Percentiles rank a stretch among this genome's conserved stretches.
phyloP scores from a whole-genome alignment of 2,113 vertebrate species.

The Hipposideros armiger region DNA sequence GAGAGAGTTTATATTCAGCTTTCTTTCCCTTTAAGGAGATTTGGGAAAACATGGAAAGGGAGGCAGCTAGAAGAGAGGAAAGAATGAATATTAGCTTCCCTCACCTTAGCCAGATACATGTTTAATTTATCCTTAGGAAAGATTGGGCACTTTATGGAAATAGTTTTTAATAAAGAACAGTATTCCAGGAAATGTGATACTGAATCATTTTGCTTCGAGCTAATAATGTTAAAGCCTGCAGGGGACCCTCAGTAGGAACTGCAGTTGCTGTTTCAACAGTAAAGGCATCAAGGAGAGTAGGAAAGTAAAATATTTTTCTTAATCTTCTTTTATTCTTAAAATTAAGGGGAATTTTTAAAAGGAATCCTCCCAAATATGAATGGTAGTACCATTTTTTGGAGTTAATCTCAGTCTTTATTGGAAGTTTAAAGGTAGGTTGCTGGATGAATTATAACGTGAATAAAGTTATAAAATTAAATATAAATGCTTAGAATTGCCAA shows the following conservation, averaged over 20 bases:
- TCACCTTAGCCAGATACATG: not conserved
- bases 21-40: not conserved
- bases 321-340: conserved; percentile 38
- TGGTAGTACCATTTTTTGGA: not conserved
- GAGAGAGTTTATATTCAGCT: not conserved
- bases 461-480: conserved; percentile 35
- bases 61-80: not conserved
- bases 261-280: not conserved
- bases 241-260: not conserved
- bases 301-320: conserved; percentile 48
- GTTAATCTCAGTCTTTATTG: conserved; percentile 11
- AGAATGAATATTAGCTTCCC: not conserved
- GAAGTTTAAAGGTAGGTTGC: conserved; percentile 14
- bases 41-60: not conserved
- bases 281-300: not conserved
- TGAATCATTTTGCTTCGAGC: not conserved
- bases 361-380: not conserved
- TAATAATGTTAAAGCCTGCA: not conserved
- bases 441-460: conserved; percentile 12
- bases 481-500: conserved; percentile 7
- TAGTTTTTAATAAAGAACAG: not conserved
- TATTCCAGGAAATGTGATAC: not conserved
- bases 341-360: conserved; percentile 7
- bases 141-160: not conserved
- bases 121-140: conserved; percentile 8